Evolutionary conservation across 2,797 vertebrate species (phyloP), one percentile per base, ranked within the genome.

Genomic region (Microctenopoma lineatum): DNA sequence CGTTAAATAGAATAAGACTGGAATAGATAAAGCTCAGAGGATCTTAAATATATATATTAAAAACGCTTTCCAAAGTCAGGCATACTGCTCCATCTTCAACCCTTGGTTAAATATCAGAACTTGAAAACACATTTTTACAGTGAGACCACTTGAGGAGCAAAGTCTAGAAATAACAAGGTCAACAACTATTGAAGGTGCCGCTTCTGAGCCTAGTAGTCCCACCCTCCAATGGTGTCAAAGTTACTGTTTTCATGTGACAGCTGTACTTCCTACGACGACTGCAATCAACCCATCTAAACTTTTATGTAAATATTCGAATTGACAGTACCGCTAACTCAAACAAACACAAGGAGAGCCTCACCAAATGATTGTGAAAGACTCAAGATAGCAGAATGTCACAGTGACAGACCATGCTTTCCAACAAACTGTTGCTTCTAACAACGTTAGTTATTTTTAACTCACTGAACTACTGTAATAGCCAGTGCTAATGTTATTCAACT

Each of bases 151-250:
- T 74, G 53, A 72, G 59, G 73, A 64, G 7, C 70, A 81, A 88
- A 80, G 76, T 87, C 74, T 75, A 65, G 3, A 44, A 55, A 44
- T 70, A 66, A 84, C 81, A 73, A 66, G 58, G 48, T 47, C 0
- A 52, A 46, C 3, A 6, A 54, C 53, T 54, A 50, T 10, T 71
- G 39, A 70, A 83, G 70, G 60, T 75, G 44, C 48, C 1, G 16
- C 41, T 74, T 66, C 45, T 50, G 32, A 59, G 36, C 27, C n/a
- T 57, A 64, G 53, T 74, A 70, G 76, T 79, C 79, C 70, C 70
- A 82, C 75, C 77, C 71, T 68, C 21, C 25, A 39, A n/a, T 39
- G 41, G 46, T 70, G 46, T 69, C 26, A 66, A 70, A 78, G 70
- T 67, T 60, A 44, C 10, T 54, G 29, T 54, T 75, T 77, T 74